A percentile compares a stretch with the other conserved stretches of the same genome.
Evolutionary conservation across 2,888 invertebrate genomes (phyloP).

Genomic region (Branchipolynoe longqiensis): DNA sequence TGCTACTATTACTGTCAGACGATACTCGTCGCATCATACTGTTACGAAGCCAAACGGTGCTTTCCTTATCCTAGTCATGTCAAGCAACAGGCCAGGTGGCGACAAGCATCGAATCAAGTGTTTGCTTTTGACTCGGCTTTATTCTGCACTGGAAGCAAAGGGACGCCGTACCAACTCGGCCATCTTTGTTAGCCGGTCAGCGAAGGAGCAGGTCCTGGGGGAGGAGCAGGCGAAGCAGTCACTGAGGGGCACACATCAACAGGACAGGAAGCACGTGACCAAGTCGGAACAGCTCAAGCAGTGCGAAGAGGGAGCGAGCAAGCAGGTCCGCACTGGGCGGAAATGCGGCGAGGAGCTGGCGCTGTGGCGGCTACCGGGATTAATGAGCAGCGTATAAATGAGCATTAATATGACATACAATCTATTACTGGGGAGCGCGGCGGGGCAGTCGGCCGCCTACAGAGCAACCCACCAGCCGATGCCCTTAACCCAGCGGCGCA

Average conservation of each 20-base stretch:
- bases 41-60: too few species aligned
- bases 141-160: too few species aligned
- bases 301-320: slow-evolving; percentile 4
- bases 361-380: slow-evolving; percentile 21
- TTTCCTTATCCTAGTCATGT: too few species aligned
- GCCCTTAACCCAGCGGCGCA: slow-evolving; percentile 45
- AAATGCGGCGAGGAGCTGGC: slow-evolving; percentile 14
- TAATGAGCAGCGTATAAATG: slow-evolving; percentile 55
- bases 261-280: not conserved
- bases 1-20: too few species aligned
- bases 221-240: not conserved
- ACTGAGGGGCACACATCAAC: not conserved
- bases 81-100: too few species aligned
- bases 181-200: too few species aligned
- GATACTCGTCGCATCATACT: too few species aligned
- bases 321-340: too few species aligned
- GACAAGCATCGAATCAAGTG: too few species aligned
- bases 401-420: slow-evolving; percentile 62
- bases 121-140: too few species aligned
- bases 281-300: not conserved
- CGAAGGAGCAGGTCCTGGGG: too few species aligned
- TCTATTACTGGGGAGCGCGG: slow-evolving; percentile 52
- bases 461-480: slow-evolving; percentile 4
- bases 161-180: too few species aligned
- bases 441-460: slow-evolving; percentile 30